Evolutionary conservation across 1,140 invertebrate genomes (phyloP).

Genomic region (Euura lappo): DNA sequence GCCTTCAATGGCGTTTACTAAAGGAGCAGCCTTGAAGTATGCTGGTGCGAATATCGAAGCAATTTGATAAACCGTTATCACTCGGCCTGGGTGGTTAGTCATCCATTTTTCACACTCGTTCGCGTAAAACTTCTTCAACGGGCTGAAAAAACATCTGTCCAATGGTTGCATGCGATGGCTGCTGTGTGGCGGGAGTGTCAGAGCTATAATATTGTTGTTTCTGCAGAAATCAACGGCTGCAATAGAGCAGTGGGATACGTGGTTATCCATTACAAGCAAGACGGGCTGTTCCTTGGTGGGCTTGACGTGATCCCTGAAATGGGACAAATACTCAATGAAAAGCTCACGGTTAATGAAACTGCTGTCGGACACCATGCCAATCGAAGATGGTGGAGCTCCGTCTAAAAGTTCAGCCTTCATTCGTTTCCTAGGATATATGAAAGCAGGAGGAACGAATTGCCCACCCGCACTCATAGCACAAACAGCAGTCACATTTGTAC

Average conservation of each 20-base stretch:
- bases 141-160: conserved; percentile 27
- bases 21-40: conserved; percentile 41
- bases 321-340: conserved; percentile 31
- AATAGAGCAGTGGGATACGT: conserved; percentile 27
- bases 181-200: conserved; percentile 29
- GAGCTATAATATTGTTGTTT: conserved; percentile 20
- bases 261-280: conserved; percentile 40
- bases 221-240: conserved; percentile 22
- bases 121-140: conserved; percentile 23
- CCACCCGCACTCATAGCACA: conserved; percentile 40
- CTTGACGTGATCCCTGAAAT: conserved; percentile 32
- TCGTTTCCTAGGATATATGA: conserved; percentile 49
- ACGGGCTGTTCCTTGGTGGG: conserved; percentile 28
- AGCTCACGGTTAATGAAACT: conserved; percentile 30
- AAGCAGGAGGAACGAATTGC: conserved; percentile 41
- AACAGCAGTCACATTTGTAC: conserved; percentile 40
- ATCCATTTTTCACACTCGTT: conserved; percentile 32
- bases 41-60: conserved; percentile 39
- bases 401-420: conserved; percentile 40
- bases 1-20: conserved; percentile 34
- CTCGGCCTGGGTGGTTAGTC: conserved; percentile 39
- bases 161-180: conserved; percentile 30
- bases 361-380: conserved; percentile 22
- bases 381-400: conserved; percentile 18
- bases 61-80: conserved; percentile 43